phyloP scores from a whole-genome alignment of 2,888 invertebrate genomes.

The Ceramica pisi region DNA sequence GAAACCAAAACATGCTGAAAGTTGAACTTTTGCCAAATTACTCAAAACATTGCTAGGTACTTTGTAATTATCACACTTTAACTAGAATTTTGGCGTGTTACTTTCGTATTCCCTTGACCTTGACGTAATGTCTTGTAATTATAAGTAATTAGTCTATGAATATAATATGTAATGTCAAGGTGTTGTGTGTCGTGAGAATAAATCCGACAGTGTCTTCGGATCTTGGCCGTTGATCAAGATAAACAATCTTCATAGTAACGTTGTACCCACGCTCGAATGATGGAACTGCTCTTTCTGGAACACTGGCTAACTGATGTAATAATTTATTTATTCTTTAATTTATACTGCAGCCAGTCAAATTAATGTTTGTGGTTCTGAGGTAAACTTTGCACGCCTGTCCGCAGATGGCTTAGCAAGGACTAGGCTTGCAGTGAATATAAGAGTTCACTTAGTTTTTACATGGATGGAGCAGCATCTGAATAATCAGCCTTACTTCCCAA shows the following conservation, averaged over 20 bases:
- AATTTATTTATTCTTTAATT: constrained; percentile 60
- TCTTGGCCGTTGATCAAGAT: constrained; percentile 82
- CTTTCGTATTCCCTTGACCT: constrained; percentile 61
- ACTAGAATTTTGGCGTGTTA: constrained; percentile 57
- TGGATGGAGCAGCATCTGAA: neutral
- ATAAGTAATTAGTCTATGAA: constrained; percentile 71
- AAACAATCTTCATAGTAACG: constrained; percentile 76
- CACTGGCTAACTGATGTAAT: constrained; percentile 62
- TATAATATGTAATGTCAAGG: constrained; percentile 76
- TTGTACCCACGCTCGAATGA: constrained; percentile 72
- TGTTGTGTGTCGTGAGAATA: constrained; percentile 68
- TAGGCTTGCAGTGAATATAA: constrained; percentile 41
- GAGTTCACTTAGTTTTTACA: neutral
- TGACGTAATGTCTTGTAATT: constrained; percentile 67
- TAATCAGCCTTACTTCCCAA: neutral
- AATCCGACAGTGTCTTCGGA: constrained; percentile 66
- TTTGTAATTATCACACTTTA: constrained; percentile 56
- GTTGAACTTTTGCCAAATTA: constrained; percentile 62
- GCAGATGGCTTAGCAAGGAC: constrained; percentile 33
- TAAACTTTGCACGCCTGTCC: constrained; percentile 21
- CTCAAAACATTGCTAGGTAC: constrained; percentile 42
- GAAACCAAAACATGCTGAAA: constrained; percentile 34
- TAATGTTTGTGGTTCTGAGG: constrained; percentile 18
- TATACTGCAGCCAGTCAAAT: constrained; percentile 20
- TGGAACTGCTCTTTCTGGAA: constrained; percentile 75